A percentile compares a stretch with the other conserved stretches of the same genome.
phyloP scores from a whole-genome alignment of 53 echinoderm and acorn worm genomes.

The Patiria pectinifera region DNA sequence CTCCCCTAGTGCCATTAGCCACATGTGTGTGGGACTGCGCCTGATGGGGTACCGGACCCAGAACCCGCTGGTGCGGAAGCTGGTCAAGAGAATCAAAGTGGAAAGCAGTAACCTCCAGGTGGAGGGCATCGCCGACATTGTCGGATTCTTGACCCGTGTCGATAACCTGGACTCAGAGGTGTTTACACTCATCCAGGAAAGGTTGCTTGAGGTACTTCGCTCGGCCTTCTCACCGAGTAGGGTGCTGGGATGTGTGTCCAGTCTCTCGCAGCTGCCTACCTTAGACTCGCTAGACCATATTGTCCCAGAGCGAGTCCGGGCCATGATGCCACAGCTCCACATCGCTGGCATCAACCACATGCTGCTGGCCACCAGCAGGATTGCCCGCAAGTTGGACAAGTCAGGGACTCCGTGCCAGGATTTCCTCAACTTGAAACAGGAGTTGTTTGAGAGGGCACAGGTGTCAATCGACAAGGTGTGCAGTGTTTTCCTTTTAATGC shows the following conservation, averaged over 20 bases:
- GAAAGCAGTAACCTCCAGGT: constrained; percentile 14
- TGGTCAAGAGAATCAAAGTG: constrained; percentile 31
- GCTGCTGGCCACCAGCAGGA: constrained; percentile 67
- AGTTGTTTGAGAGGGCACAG: constrained; percentile 67
- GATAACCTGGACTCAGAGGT: constrained; percentile 58
- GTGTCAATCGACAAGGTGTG: constrained; percentile 66
- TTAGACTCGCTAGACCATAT: constrained; percentile 27
- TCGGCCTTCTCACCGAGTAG: constrained; percentile 46
- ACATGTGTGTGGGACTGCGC: constrained; percentile 42
- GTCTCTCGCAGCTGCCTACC: constrained; percentile 70
- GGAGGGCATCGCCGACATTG: constrained; percentile 47
- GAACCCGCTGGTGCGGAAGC: constrained; percentile 26
- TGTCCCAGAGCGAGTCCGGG: constrained; percentile 59
- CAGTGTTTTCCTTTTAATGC: background rate
- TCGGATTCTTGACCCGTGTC: constrained; percentile 60
- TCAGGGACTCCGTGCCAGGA: background rate
- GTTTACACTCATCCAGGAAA: constrained; percentile 30
- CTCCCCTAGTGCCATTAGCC: constrained; percentile 1
- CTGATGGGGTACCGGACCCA: constrained; percentile 52
- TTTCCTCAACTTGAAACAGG: constrained; percentile 49
- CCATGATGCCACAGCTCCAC: constrained; percentile 76
- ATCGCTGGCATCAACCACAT: constrained; percentile 83
- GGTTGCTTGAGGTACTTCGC: constrained; percentile 28
- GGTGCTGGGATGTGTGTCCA: constrained; percentile 47
- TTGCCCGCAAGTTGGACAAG: constrained; percentile 54